Evolutionary conservation across 2,113 vertebrate species (phyloP).

Genomic region (Theropithecus gelada): DNA sequence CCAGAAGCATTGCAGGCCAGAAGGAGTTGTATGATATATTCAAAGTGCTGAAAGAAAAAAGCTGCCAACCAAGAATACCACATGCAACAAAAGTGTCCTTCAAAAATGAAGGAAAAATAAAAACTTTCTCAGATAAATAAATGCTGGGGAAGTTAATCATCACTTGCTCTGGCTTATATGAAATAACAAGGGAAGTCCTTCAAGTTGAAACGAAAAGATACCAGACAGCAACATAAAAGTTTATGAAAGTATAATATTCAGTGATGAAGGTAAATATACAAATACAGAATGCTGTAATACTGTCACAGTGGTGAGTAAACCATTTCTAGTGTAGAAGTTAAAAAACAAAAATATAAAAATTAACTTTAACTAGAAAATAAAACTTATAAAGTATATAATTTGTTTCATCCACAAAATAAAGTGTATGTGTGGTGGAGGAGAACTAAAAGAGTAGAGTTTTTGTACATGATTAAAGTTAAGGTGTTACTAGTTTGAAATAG

Average conservation of each 20-base stretch:
- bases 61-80: not conserved
- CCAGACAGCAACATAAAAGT: not conserved
- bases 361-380: not conserved
- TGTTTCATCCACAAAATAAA: not conserved
- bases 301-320: not conserved
- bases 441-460: not conserved
- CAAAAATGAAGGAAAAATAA: not conserved
- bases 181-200: not conserved
- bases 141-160: not conserved
- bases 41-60: not conserved
- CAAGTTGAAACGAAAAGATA: not conserved
- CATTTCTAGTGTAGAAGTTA: not conserved
- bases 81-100: not conserved
- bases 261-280: not conserved
- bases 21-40: not conserved
- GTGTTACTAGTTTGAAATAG: not conserved
- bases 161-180: not conserved
- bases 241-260: not conserved
- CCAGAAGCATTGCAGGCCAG: not conserved
- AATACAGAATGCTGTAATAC: not conserved
- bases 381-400: not conserved
- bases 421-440: not conserved
- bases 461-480: not conserved
- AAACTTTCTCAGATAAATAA: not conserved
- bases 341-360: not conserved